Evolutionary conservation across 2,797 vertebrate genomes (phyloP).

Genomic region (Enteromius paludinosus): DNA sequence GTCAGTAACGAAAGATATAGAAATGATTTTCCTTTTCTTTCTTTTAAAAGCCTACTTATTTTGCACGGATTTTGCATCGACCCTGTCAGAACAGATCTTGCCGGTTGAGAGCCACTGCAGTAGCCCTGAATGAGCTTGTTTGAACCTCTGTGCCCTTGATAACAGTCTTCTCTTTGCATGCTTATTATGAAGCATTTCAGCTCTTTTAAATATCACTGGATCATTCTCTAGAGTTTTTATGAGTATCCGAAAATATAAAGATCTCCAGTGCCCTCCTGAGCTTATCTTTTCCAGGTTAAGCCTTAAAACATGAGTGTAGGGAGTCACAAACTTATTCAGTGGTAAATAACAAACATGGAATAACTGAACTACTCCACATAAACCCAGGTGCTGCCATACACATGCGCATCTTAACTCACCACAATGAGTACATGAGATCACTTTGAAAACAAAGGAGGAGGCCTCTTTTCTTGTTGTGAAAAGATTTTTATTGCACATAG

Average conservation of each 20-base stretch:
- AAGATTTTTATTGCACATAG: slow-evolving; percentile 37
- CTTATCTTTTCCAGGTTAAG: slow-evolving; percentile 1
- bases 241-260: slow-evolving; percentile 45
- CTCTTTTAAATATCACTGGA: slow-evolving; percentile 57
- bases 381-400: slow-evolving; percentile 21
- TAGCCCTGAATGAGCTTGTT: slow-evolving; percentile 3
- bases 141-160: background rate
- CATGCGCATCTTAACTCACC: slow-evolving; percentile 18
- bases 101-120: background rate
- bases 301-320: slow-evolving; percentile 10
- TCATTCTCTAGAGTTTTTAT: slow-evolving; percentile 50
- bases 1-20: background rate
- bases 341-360: slow-evolving; percentile 26
- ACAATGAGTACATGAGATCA: slow-evolving; percentile 19
- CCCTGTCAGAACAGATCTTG: background rate
- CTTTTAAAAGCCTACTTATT: background rate
- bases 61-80: background rate
- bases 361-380: slow-evolving; percentile 4
- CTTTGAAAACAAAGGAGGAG: background rate
- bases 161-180: slow-evolving; percentile 37
- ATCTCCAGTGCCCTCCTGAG: slow-evolving; percentile 28
- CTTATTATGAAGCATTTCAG: slow-evolving; percentile 61
- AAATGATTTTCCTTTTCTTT: background rate
- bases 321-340: slow-evolving; percentile 15
- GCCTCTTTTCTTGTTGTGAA: slow-evolving; percentile 49